phyloP scores from a whole-genome alignment of 2,113 vertebrate species.

The Xenotilapia caudafasciata region DNA sequence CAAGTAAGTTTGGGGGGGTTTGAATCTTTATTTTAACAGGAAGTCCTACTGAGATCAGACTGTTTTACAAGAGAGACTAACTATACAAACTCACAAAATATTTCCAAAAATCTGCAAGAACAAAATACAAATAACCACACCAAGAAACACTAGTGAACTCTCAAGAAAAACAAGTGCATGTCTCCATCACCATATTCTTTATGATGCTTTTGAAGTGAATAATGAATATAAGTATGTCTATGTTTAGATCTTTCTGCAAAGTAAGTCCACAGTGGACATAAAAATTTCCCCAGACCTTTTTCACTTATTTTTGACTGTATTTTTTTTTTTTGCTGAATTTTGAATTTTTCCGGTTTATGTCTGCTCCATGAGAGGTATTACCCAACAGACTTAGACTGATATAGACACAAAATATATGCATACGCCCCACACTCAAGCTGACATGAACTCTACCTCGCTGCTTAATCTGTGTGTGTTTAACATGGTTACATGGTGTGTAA shows the following conservation, averaged over 20 bases:
- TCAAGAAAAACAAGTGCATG: neutral
- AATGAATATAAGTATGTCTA: neutral
- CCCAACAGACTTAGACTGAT: neutral
- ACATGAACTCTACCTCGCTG: neutral
- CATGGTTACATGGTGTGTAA: slow-evolving; percentile 27
- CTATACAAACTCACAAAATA: neutral
- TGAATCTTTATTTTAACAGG: neutral
- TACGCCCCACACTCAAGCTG: neutral
- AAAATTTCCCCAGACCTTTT: neutral
- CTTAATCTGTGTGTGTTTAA: slow-evolving; percentile 49
- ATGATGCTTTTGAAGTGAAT: neutral
- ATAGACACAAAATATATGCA: neutral
- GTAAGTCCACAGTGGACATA: neutral
- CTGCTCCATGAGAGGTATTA: neutral
- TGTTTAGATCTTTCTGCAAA: neutral
- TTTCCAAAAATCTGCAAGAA: neutral
- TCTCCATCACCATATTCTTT: neutral
- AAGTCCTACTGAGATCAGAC: neutral
- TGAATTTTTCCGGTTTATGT: neutral
- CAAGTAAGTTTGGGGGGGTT: slow-evolving; percentile 73
- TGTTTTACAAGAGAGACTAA: neutral
- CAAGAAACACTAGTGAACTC: neutral
- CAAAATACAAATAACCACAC: neutral
- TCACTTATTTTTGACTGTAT: neutral
- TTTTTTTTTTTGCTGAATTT: neutral